Conservation (phyloP, 2,888 invertebrate genomes). For the Mantis religiosa region DNA sequence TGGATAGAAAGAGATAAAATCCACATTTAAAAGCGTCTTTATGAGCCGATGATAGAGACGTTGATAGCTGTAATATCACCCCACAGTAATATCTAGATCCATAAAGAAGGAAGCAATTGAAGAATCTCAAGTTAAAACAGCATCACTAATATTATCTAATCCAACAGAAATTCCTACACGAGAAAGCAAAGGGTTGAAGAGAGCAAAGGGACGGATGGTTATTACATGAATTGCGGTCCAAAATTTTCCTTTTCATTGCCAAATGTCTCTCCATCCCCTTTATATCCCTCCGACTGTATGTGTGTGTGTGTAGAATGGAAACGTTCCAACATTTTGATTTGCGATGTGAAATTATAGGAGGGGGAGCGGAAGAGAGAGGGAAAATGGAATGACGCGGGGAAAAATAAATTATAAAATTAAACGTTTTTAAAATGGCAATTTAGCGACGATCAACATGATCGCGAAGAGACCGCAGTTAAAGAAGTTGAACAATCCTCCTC, state of each 20-base stretch:
- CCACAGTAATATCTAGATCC: neutral
- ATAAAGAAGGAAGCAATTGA: neutral
- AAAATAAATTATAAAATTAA: slow-evolving; percentile 15
- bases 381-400: neutral
- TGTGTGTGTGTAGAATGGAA: slow-evolving; percentile 4
- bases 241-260: slow-evolving; percentile 15
- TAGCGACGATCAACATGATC: slow-evolving; percentile 7
- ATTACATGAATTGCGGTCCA: slow-evolving; percentile 12
- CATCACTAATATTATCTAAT: neutral
- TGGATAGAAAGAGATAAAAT: neutral
- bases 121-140: neutral
- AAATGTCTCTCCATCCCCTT: slow-evolving; percentile 8
- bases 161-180: neutral
- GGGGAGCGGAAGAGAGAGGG: neutral
- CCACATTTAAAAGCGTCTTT: neutral
- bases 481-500: neutral
- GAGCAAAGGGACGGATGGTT: neutral
- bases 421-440: slow-evolving; percentile 5
- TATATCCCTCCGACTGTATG: neutral
- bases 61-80: neutral
- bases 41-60: neutral
- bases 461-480: neutral
- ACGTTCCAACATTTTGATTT: slow-evolving; percentile 18
- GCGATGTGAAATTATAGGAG: slow-evolving; percentile 5
- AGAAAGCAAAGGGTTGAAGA: neutral